phyloP scores from a whole-genome alignment of 2,888 invertebrate species.

The Steinernema scapterisci region DNA sequence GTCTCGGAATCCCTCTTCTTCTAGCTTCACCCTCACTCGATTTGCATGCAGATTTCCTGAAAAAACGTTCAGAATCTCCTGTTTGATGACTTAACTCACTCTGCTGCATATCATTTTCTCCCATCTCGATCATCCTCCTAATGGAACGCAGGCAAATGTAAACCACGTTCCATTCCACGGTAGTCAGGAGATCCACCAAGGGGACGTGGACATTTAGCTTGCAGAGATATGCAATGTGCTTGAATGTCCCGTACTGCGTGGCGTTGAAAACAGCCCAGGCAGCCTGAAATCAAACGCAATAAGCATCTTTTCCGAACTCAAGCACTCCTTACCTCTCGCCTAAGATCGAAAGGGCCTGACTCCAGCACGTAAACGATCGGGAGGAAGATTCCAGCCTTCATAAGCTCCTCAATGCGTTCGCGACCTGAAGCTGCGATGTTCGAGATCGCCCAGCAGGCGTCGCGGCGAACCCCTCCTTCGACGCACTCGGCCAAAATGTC shows the following conservation, averaged over 20 bases:
- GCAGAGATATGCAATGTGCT: constrained; percentile 1
- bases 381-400: neutral
- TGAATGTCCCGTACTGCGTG: constrained; percentile 1
- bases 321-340: neutral
- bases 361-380: neutral
- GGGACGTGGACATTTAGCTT: neutral
- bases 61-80: no score
- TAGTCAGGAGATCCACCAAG: neutral
- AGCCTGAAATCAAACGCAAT: neutral
- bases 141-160: constrained; percentile 4
- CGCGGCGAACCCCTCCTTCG: neutral
- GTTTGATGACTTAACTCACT: no score
- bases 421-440: constrained; percentile 6
- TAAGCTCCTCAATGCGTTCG: neutral
- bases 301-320: neutral
- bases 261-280: constrained; percentile 25
- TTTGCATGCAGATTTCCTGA: constrained; percentile 3
- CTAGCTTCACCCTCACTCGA: neutral
- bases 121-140: constrained; percentile 6
- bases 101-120: constrained; percentile 17
- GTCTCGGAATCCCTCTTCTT: constrained; percentile 18
- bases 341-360: constrained; percentile 1
- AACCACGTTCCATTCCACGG: constrained; percentile 10
- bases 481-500: neutral
- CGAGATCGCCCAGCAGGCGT: constrained; percentile 11